Evolutionary conservation across 2,888 invertebrate genomes (phyloP), one percentile per base, ranked within the genome.

Genomic region (Dorcus parallelipipedus): DNA sequence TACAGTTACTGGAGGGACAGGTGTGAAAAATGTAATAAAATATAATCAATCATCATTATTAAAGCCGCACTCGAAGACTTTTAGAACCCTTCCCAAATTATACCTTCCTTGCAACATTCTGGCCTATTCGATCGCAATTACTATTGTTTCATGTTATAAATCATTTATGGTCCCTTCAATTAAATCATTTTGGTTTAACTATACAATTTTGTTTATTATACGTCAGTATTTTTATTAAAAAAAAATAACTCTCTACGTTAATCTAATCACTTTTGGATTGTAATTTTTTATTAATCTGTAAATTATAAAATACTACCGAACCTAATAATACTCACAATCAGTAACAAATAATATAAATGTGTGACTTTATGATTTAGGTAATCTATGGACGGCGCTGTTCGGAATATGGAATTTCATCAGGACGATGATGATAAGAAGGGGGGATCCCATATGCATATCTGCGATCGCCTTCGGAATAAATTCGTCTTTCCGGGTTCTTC

Each of bases 401-500:
- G 26, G 26, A 33, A 45, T 20, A 41, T 14, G 41, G 41, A 41
- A 41, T 14, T 9, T 41, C 66, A 33, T 64, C 64, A 7, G 61
- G 47, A 48, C 62, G 62, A 54, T 63, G 26, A 33, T 33, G 26
- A 4, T 33, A 33, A 33, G 26, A 67, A 38, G 64, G 49, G 10
- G 64, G 63, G 20, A 66, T 53, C 60, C 71, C 69, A 53, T 69
- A 70, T 41, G 69, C 68, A 65, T 72, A 74, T 69, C 71, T 68
- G 47, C 71, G 67, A 57, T 74, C 73, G 33, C 71, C 71, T 54
- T 76, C 75, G 3, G 76, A 72, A 67, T 76, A 78, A 69, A 78
- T 73, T 63, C 76, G 69, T 65, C 77, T 71, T 65, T 77, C 78
- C 0, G 77, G 77, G 67, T 72, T 76, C 61, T 77, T 77, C 66